Conservation (phyloP, 2,888 invertebrate genomes). For the Lithophane ornitopus region DNA sequence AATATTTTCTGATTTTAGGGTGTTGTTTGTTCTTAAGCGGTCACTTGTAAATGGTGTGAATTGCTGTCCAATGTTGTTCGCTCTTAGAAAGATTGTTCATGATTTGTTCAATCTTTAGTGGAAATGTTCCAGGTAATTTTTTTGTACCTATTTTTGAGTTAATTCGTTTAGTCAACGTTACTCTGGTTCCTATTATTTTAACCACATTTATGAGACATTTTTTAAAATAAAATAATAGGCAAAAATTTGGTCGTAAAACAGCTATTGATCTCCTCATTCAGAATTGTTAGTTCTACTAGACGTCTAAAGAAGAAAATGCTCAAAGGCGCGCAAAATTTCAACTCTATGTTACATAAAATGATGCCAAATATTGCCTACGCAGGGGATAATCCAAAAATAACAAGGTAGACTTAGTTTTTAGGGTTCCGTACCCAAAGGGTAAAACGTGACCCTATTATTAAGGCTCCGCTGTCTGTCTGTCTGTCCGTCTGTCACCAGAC, state of each 20-base stretch:
- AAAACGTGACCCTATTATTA: too few relatives aligned
- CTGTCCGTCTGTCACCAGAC: too few relatives aligned
- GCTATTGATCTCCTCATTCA: neutral
- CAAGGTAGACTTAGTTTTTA: neutral
- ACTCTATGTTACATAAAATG: neutral
- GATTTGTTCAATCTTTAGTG: neutral
- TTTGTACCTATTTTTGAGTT: neutral
- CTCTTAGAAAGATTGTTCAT: neutral
- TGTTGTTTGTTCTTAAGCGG: slow-evolving; percentile 41
- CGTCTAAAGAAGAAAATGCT: neutral
- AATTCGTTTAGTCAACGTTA: neutral
- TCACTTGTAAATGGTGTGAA: slow-evolving; percentile 25
- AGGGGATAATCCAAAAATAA: too few relatives aligned
- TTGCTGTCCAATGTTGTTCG: neutral
- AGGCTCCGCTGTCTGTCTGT: too few relatives aligned
- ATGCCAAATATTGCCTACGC: neutral
- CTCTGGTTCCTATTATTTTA: neutral
- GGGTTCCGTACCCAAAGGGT: too few relatives aligned
- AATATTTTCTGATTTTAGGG: slow-evolving; percentile 42
- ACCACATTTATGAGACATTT: too few relatives aligned
- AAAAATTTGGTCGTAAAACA: neutral
- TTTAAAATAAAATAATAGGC: neutral
- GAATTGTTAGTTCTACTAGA: neutral
- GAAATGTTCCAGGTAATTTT: too few relatives aligned
- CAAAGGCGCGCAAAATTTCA: neutral